phyloP scores from a whole-genome alignment of 2,888 invertebrate species.

The Chrysolina oricalcia region DNA sequence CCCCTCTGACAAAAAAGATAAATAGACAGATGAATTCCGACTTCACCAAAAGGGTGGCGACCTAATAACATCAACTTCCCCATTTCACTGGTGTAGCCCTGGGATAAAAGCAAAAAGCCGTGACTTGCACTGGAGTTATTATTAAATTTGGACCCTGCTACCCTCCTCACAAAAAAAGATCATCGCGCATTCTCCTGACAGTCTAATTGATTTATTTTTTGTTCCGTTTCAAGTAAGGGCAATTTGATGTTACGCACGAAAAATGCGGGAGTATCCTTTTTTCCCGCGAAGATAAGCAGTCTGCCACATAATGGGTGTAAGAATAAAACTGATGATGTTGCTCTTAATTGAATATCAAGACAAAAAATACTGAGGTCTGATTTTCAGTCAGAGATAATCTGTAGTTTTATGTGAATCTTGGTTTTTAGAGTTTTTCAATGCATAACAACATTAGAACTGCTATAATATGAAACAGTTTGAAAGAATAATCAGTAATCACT shows the following conservation, averaged over 20 bases:
- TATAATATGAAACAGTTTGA: too few relatives aligned
- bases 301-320: too few relatives aligned
- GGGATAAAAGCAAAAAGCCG: conserved; percentile 39
- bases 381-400: too few relatives aligned
- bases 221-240: conserved; percentile 26
- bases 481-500: too few relatives aligned
- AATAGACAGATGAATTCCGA: neutral
- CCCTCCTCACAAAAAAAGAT: conserved; percentile 33
- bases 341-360: neutral
- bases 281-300: neutral
- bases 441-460: too few relatives aligned
- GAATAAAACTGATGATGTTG: neutral
- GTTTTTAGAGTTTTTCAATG: too few relatives aligned
- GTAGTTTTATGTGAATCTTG: too few relatives aligned
- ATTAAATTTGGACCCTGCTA: conserved; percentile 44
- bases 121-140: conserved; percentile 50
- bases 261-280: neutral
- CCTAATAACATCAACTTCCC: conserved; percentile 41
- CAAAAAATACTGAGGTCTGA: too few relatives aligned
- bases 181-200: conserved; percentile 32
- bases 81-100: conserved; percentile 17
- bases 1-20: neutral
- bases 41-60: conserved; percentile 10
- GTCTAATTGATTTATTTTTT: conserved; percentile 43
- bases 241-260: conserved; percentile 3